Percentiles rank a stretch among this genome's conserved stretches.
Evolutionary conservation across 2,888 invertebrate genomes (phyloP).

Genomic region (Synergus gifuensis): DNA sequence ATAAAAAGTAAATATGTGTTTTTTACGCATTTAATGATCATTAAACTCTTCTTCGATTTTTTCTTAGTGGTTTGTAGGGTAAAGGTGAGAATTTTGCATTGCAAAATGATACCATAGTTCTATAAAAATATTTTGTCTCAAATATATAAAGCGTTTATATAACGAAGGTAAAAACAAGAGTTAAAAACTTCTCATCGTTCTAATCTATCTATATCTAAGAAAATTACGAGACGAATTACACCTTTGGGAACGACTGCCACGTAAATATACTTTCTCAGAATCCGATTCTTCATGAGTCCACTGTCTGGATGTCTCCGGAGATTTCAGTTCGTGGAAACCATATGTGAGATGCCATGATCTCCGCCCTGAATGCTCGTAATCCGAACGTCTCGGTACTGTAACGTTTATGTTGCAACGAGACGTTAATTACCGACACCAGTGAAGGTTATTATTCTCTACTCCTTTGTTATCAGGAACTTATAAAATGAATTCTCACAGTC

Average conservation of each 20-base stretch:
- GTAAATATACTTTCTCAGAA: background rate
- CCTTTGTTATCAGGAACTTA: conserved; percentile 64
- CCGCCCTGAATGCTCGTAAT: conserved; percentile 60
- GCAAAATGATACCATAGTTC: too few relatives aligned
- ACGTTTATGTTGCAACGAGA: conserved; percentile 66
- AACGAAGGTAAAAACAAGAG: background rate
- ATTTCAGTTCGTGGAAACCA: conserved; percentile 68
- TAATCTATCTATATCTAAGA: background rate
- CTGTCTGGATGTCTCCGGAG: conserved; percentile 44
- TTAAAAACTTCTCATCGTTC: background rate
- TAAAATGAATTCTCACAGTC: conserved; percentile 76
- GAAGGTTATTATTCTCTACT: conserved; percentile 66
- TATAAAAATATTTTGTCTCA: too few relatives aligned
- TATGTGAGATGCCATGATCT: conserved; percentile 68
- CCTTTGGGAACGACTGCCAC: conserved; percentile 6
- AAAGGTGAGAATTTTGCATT: background rate
- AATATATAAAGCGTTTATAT: background rate
- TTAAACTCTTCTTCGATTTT: background rate
- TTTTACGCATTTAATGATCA: background rate
- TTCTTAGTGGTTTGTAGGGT: background rate
- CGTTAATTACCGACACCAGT: conserved; percentile 72
- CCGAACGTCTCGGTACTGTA: conserved; percentile 52
- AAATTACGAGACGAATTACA: background rate
- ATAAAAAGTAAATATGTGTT: background rate
- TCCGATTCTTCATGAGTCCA: conserved; percentile 15